These are phyloP conservation scores for Physella acuta DNA, from an alignment of 1,140 invertebrate species.

Conservation along the genomic window DNA sequence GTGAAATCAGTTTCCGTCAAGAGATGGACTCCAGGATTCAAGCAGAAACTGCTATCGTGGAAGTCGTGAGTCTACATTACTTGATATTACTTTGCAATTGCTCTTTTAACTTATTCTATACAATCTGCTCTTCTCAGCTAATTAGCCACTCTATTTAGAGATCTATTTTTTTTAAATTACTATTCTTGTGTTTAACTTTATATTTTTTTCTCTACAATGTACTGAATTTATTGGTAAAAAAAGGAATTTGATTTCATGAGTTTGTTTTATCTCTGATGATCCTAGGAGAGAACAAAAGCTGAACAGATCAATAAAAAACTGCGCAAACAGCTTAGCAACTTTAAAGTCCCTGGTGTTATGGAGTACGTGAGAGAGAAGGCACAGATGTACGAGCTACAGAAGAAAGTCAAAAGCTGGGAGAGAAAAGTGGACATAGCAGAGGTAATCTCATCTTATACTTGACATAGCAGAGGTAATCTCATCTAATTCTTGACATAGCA, in stretches of 20 bases:
- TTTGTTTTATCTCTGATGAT: slow-evolving; percentile 21
- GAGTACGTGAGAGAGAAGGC: slow-evolving; percentile 59
- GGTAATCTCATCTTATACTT: slow-evolving; percentile 37
- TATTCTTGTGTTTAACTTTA: not conserved
- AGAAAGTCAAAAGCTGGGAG: slow-evolving; percentile 60
- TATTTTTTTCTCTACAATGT: not conserved
- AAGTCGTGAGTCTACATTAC: slow-evolving; percentile 39
- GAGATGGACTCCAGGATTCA: slow-evolving; percentile 54
- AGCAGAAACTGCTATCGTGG: slow-evolving; percentile 51
- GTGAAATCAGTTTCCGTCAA: slow-evolving; percentile 52
- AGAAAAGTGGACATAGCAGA: slow-evolving; percentile 61
- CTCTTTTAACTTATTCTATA: no score
- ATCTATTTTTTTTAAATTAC: not conserved
- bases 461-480: not conserved
- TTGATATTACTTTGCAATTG: no score
- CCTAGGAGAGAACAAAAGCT: slow-evolving; percentile 53
- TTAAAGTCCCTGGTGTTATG: slow-evolving; percentile 59
- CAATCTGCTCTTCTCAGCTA: no score
- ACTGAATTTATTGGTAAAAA: slow-evolving; percentile 2
- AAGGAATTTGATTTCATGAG: no score
- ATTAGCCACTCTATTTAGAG: not conserved
- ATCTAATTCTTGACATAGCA: not conserved
- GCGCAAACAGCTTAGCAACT: slow-evolving; percentile 55
- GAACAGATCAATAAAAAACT: slow-evolving; percentile 57
- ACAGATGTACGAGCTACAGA: slow-evolving; percentile 56